These are phyloP conservation scores for Megaceryle alcyon DNA, from an alignment of 2,797 vertebrate genomes.

Conservation along the genomic window DNA sequence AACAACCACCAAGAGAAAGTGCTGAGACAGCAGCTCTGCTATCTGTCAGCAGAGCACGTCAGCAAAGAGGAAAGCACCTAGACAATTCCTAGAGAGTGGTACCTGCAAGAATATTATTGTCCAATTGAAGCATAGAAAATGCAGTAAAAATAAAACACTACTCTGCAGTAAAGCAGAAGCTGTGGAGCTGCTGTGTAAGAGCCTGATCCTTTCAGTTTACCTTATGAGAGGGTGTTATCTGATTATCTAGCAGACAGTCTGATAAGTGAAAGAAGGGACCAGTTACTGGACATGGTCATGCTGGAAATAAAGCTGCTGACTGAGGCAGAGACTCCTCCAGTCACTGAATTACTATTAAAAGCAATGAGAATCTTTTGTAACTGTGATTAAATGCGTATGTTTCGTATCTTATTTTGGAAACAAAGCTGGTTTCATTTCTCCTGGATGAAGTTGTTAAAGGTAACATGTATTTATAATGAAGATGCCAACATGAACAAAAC, in stretches of 20 bases:
- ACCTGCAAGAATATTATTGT: neutral
- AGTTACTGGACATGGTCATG: neutral
- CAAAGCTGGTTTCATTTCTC: slow-evolving; percentile 24
- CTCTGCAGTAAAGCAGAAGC: neutral
- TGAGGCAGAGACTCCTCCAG: neutral
- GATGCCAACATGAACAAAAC: neutral
- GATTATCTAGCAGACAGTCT: neutral
- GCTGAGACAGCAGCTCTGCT: neutral
- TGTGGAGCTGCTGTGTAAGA: neutral
- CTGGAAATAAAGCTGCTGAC: neutral
- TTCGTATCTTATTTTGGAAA: slow-evolving; percentile 33
- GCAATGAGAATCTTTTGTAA: neutral
- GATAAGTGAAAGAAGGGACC: neutral
- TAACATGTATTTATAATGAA: neutral
- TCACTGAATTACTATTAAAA: neutral
- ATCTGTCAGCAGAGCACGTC: neutral
- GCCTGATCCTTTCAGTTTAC: neutral
- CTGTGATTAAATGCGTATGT: slow-evolving; percentile 29
- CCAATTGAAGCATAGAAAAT: neutral
- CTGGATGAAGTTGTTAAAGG: neutral
- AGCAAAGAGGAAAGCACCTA: neutral
- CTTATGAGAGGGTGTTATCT: accelerated
- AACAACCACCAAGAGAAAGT: neutral
- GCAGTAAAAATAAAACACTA: neutral
- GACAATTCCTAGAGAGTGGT: neutral